Percentiles rank a stretch among this genome's conserved stretches.
Conservation (phyloP, 2,888 invertebrate species). For the Agrotis puta region DNA sequence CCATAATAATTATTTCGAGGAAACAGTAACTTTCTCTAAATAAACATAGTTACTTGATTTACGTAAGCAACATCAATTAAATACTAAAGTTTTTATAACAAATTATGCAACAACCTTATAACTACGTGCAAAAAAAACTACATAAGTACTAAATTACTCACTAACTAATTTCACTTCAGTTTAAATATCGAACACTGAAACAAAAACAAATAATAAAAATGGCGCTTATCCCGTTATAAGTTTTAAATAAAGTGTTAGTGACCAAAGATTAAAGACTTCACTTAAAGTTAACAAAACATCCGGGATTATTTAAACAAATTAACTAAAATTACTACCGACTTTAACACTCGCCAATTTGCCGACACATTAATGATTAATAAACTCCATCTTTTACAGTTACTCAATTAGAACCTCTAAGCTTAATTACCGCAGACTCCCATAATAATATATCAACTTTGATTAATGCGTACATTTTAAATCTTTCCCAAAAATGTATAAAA, state of each 20-base stretch:
- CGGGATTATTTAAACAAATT: constrained; percentile 14
- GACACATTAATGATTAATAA: constrained; percentile 65
- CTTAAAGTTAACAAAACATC: constrained; percentile 19
- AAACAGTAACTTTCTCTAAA: constrained; percentile 26
- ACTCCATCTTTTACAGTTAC: constrained; percentile 52
- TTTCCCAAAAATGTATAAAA: constrained; percentile 66
- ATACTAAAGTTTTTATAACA: constrained; percentile 11
- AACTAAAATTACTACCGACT: constrained; percentile 70
- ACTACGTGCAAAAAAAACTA: background rate
- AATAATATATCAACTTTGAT: constrained; percentile 54
- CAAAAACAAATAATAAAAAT: no score
- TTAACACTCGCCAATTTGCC: constrained; percentile 69
- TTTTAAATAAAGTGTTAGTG: no score
- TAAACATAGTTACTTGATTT: constrained; percentile 5
- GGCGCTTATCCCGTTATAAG: no score
- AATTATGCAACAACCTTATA: constrained; percentile 25
- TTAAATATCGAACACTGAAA: no score
- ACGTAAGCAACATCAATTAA: constrained; percentile 24
- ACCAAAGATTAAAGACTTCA: no score
- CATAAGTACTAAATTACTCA: background rate
- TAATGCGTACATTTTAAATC: constrained; percentile 58
- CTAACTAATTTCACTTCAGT: background rate
- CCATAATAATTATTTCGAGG: background rate
- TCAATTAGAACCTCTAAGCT: constrained; percentile 58
- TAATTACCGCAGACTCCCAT: constrained; percentile 54